phyloP scores from a whole-genome alignment of 35 echinoderm and acorn worm genomes.

The Hemicentrotus pulcherrimus region DNA sequence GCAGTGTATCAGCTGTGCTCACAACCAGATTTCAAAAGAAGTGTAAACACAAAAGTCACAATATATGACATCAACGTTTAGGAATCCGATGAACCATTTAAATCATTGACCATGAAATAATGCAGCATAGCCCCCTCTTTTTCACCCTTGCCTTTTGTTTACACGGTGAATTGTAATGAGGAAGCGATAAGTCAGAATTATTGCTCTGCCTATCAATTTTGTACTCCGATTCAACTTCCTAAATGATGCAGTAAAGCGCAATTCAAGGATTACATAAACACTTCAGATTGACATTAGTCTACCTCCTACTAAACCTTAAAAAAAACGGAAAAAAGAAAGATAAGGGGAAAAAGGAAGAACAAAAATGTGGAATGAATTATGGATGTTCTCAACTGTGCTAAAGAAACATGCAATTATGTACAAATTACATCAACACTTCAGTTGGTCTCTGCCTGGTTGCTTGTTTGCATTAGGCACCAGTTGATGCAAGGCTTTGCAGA shows the following conservation, averaged over 20 bases:
- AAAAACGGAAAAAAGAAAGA: neutral
- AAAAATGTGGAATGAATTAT: neutral
- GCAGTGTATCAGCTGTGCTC: too few species aligned
- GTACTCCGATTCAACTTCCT: neutral
- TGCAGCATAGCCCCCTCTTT: neutral
- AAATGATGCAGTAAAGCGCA: neutral
- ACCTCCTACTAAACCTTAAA: neutral
- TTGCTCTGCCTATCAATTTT: neutral
- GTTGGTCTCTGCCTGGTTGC: too few species aligned
- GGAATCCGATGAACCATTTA: neutral
- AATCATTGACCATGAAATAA: neutral
- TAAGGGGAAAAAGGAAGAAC: neutral
- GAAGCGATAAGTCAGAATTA: neutral
- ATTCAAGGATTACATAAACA: neutral
- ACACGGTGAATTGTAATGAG: neutral
- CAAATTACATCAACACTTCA: too few species aligned
- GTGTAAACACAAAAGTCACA: too few species aligned
- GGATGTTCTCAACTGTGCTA: too few species aligned
- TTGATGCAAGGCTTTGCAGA: too few species aligned
- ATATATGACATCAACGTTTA: neutral
- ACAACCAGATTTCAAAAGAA: too few species aligned
- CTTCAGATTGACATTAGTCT: neutral
- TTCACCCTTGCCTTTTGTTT: neutral
- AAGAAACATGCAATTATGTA: too few species aligned
- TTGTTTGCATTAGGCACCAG: too few species aligned